These are phyloP conservation scores for Drosophila jambulina DNA, from an alignment of 1,140 invertebrate species.

Conservation along the genomic window DNA sequence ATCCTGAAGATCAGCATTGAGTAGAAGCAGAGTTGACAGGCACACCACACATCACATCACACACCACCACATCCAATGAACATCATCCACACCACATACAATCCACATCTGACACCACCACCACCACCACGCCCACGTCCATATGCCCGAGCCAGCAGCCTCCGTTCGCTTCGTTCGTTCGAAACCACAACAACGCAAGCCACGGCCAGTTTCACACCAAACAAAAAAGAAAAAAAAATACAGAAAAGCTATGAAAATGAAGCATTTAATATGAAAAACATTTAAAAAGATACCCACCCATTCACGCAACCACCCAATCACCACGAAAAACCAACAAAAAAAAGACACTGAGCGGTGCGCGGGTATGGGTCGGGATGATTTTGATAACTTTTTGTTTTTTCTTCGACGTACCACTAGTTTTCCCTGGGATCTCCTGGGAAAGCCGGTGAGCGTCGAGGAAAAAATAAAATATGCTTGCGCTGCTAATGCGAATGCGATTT, in stretches of 20 bases:
- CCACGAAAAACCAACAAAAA: slow-evolving; percentile 31
- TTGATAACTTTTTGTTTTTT: slow-evolving; percentile 42
- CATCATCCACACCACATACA: slow-evolving; percentile 56
- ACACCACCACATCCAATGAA: slow-evolving; percentile 45
- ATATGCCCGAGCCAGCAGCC: slow-evolving; percentile 70
- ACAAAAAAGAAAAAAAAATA: slow-evolving; percentile 34
- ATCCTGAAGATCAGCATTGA: slow-evolving; percentile 60
- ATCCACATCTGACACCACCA: slow-evolving; percentile 57
- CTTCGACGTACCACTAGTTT: slow-evolving; percentile 22
- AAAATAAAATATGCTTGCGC: slow-evolving; percentile 68
- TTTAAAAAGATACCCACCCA: slow-evolving; percentile 29
- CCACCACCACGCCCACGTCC: slow-evolving; percentile 60
- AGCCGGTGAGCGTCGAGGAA: slow-evolving; percentile 16
- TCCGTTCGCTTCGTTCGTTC: slow-evolving; percentile 81
- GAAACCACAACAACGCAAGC: slow-evolving; percentile 74
- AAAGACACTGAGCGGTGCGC: slow-evolving; percentile 46
- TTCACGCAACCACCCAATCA: slow-evolving; percentile 44
- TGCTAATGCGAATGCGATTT: slow-evolving; percentile 50
- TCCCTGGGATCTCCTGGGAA: slow-evolving; percentile 1
- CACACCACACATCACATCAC: slow-evolving; percentile 40
- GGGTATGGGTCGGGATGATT: slow-evolving; percentile 39
- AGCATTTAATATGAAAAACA: slow-evolving; percentile 9
- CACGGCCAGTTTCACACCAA: slow-evolving; percentile 80
- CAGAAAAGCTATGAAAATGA: slow-evolving; percentile 18
- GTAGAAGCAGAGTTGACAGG: slow-evolving; percentile 59